Percentiles rank a stretch among this genome's conserved stretches.
These are phyloP conservation scores for Scelioninae gen. 1 DNA, from an alignment of 2,888 invertebrate genomes.

Conservation along the genomic window DNA sequence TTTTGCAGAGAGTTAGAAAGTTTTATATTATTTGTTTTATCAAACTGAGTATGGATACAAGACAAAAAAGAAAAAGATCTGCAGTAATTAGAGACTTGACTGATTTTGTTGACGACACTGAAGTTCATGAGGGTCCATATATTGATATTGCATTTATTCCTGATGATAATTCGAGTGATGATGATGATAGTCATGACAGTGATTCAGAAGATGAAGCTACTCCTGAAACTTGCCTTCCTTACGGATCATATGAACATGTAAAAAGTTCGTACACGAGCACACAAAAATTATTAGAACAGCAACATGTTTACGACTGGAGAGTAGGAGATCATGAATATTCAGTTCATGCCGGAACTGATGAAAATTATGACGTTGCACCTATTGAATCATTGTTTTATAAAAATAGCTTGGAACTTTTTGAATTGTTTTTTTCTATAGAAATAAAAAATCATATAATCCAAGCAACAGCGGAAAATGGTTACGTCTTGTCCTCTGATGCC, in stretches of 20 bases:
- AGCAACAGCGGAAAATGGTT: conserved; percentile 45
- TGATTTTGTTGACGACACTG: conserved; percentile 43
- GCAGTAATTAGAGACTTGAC: conserved; percentile 37
- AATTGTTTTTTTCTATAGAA: conserved; percentile 39
- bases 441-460: conserved; percentile 57
- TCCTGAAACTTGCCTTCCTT: conserved; percentile 39
- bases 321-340: conserved; percentile 15
- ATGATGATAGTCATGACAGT: conserved; percentile 27
- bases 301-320: conserved; percentile 47
- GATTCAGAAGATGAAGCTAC: conserved; percentile 41
- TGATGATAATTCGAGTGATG: conserved; percentile 36
- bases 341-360: not conserved
- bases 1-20: too few relatives aligned
- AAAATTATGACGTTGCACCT: conserved; percentile 16
- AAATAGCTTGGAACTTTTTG: conserved; percentile 45
- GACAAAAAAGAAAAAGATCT: conserved; percentile 11
- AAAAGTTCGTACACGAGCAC: conserved; percentile 43
- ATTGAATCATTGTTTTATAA: conserved; percentile 29
- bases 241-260: conserved; percentile 55
- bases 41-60: conserved; percentile 5
- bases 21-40: conserved; percentile 17
- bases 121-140: conserved; percentile 27
- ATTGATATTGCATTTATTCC: conserved; percentile 60
- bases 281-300: conserved; percentile 46
- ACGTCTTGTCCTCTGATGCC: conserved; percentile 37